Conservation (phyloP, 2,888 invertebrate species). For the Dorcus parallelipipedus region DNA sequence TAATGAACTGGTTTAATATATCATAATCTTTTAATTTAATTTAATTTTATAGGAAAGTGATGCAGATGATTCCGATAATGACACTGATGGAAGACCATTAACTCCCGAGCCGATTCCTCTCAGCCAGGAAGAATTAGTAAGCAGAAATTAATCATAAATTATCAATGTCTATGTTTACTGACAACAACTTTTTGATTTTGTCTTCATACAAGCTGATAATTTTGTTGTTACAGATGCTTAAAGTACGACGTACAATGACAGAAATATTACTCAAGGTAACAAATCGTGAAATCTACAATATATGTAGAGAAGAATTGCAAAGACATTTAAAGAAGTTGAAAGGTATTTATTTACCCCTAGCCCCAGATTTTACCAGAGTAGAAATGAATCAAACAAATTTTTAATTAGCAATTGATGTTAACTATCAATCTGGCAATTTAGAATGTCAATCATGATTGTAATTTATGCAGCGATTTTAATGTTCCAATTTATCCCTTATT, state of each 20-base stretch:
- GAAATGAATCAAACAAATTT: too few relatives aligned
- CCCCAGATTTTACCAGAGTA: too few relatives aligned
- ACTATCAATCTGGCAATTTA: too few relatives aligned
- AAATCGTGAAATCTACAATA: conserved; percentile 78
- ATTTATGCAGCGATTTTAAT: too few relatives aligned
- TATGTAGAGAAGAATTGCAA: conserved; percentile 83
- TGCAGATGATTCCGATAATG: conserved; percentile 54
- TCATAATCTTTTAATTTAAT: conserved; percentile 2
- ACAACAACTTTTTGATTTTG: conserved; percentile 24
- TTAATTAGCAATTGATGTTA: too few relatives aligned
- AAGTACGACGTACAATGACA: conserved; percentile 83
- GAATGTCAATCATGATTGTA: too few relatives aligned
- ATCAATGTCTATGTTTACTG: background rate
- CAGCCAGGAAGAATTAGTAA: conserved; percentile 59
- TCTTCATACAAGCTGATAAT: conserved; percentile 13
- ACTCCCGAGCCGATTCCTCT: conserved; percentile 31
- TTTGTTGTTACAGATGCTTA: conserved; percentile 65
- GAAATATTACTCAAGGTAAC: conserved; percentile 94
- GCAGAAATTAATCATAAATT: conserved; percentile 14
- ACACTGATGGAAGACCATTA: conserved; percentile 43
- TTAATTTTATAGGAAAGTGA: conserved; percentile 39
- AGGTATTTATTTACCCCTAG: conserved; percentile 62
- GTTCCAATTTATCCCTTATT: too few relatives aligned
- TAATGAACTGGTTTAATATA: conserved; percentile 41
- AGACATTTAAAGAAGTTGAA: conserved; percentile 65